Evolutionary conservation across 1,140 invertebrate species (phyloP).

Genomic region (Parapsyche elsis): DNA sequence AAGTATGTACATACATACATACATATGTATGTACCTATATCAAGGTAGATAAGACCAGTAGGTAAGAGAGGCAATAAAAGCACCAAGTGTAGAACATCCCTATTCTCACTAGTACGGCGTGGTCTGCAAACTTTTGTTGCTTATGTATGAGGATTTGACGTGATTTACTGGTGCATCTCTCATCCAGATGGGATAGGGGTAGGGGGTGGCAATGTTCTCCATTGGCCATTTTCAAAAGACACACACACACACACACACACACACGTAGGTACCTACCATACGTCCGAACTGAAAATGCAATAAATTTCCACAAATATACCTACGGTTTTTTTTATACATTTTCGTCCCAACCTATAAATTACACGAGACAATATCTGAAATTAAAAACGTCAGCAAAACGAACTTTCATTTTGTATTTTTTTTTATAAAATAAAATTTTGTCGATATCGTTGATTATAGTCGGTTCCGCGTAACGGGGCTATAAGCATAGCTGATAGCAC

Average conservation of each 20-base stretch:
- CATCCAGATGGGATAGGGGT: conserved; percentile 6
- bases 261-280: not conserved
- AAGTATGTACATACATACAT: conserved; percentile 38
- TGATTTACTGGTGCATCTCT: conserved; percentile 55
- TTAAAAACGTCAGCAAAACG: not conserved
- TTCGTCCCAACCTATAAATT: not conserved
- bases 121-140: conserved; percentile 54
- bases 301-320: not conserved
- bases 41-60: not conserved
- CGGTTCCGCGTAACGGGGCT: too few relatives aligned
- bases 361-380: not conserved
- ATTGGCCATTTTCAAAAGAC: conserved; percentile 25
- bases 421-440: too few relatives aligned
- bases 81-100: conserved; percentile 6
- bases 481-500: too few relatives aligned
- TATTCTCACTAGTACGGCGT: conserved; percentile 30
- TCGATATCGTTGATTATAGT: too few relatives aligned
- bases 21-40: conserved; percentile 27
- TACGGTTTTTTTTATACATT: not conserved
- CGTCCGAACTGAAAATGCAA: conserved; percentile 4
- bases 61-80: conserved; percentile 31
- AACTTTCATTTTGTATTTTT: not conserved
- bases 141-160: conserved; percentile 56
- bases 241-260: not conserved
- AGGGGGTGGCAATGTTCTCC: conserved; percentile 24